Percentiles rank a stretch among this genome's conserved stretches.
phyloP scores from a whole-genome alignment of 2,797 vertebrate genomes.

The Ctenopoma kingsleyae region DNA sequence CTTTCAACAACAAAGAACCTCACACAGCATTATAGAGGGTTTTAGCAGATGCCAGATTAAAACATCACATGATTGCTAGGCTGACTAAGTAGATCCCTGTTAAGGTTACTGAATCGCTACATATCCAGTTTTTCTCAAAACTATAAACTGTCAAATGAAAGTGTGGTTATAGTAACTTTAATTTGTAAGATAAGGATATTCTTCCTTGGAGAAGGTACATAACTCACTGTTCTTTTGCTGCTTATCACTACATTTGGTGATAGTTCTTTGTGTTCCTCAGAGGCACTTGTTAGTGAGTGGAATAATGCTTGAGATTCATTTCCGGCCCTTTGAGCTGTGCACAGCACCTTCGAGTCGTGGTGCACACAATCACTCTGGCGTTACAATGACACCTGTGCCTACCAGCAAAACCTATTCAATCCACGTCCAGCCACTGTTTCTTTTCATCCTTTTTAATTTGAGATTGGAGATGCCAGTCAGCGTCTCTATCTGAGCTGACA shows the following conservation, averaged over 20 bases:
- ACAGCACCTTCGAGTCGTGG: constrained; percentile 14
- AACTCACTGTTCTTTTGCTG: background rate
- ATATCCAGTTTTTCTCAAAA: background rate
- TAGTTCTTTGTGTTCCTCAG: constrained; percentile 28
- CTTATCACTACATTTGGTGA: constrained; percentile 24
- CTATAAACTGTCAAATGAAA: background rate
- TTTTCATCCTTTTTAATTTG: constrained; percentile 17
- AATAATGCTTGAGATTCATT: constrained; percentile 60
- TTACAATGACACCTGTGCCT: constrained; percentile 22
- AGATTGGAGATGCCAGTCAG: constrained; percentile 32
- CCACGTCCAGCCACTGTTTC: constrained; percentile 1
- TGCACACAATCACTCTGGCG: constrained; percentile 31
- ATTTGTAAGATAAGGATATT: background rate
- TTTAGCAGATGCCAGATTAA: constrained; percentile 65
- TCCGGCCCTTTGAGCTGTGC: constrained; percentile 47
- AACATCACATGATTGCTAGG: constrained; percentile 63
- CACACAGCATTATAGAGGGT: constrained; percentile 25
- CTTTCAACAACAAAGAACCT: constrained; percentile 44
- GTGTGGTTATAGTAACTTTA: background rate
- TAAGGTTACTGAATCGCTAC: constrained; percentile 13
- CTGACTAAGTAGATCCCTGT: constrained; percentile 34
- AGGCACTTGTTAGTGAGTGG: constrained; percentile 46
- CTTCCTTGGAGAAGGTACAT: constrained; percentile 4
- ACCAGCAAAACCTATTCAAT: constrained; percentile 27
- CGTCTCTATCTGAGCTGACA: constrained; percentile 41